Base-by-base conservation (phyloP, 2,113 vertebrate genomes). In the Trichechus manatus region DNA sequence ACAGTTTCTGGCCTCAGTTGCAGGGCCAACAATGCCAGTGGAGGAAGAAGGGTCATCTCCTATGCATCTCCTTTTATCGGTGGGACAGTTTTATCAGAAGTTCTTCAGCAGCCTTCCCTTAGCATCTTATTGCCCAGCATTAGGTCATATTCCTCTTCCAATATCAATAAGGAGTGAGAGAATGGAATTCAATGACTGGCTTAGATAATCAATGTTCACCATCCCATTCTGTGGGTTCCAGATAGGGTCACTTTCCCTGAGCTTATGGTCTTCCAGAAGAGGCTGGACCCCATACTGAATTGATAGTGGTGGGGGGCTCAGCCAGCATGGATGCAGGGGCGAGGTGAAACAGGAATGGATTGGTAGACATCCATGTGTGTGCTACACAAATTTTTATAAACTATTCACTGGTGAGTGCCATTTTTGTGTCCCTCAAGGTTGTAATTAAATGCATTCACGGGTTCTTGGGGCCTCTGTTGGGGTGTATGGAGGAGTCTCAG, bases 401-500 rank as follows among this genome's bases (percentile, higher is more conserved):
- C 7, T 61, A 61, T 23, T 61, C 22, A 61, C 22, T 22, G 8
- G 22, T 31, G 61, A 88, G 33, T 79, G 47, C 8, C 82, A 27
- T 85, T 82, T 92, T 93, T 87, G 81, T 25, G 79, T 88, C 14
- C 25, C 81, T 91, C n/a, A 19, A 53, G 50, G 47, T 23, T 44
- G 59, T 53, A 33, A 39, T 88, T 88, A 31, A 47, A 33, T 44
- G 27, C 23, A 36, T n/a, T 27, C 59, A 17, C n/a, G 36, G 47
- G 8, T 42, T 22, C 50, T 29, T 8, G 66, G 39, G 59, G n/a
- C 20, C 56, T 91, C 78, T 14, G 0, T 31, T 47, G 47, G 47
- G 47, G 47, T 47, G 47, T 47, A 47, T 47, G 47, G 47, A 47
- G 47, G 47, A 47, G 47, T 47, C 7, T 47, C 47, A 47, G 47